Evolutionary conservation across 30 jellyfish, hydroid and myxozoan genomes (phyloP).

Genomic region (Hydra vulgaris): DNA sequence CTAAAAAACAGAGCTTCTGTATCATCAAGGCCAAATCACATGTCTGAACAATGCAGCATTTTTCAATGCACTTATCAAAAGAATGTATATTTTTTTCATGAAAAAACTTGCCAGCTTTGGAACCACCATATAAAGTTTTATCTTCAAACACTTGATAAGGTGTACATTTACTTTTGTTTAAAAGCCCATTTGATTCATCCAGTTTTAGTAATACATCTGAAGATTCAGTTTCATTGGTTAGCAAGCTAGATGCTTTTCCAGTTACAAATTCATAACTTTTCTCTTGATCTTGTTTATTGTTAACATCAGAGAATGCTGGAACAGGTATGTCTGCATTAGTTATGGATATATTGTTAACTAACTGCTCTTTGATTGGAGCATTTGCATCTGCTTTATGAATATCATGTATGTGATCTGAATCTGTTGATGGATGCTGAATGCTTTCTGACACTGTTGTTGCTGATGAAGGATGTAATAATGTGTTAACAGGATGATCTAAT

Average conservation of each 20-base stretch:
- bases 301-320: slow-evolving; percentile 17
- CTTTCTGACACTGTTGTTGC: background rate
- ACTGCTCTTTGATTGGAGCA: background rate
- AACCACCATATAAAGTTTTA: slow-evolving; percentile 62
- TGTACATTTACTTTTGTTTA: slow-evolving; percentile 2
- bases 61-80: slow-evolving; percentile 32
- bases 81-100: slow-evolving; percentile 10
- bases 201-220: background rate
- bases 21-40: slow-evolving; percentile 76
- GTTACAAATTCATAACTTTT: background rate
- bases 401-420: background rate
- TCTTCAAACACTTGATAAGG: slow-evolving; percentile 40
- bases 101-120: slow-evolving; percentile 60
- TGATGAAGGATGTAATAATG: background rate
- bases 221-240: background rate
- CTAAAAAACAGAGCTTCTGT: slow-evolving; percentile 50
- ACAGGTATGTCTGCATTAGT: slow-evolving; percentile 1
- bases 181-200: background rate
- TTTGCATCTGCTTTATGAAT: background rate
- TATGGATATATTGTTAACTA: background rate
- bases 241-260: background rate
- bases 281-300: background rate
- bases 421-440: background rate
- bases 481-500: background rate
- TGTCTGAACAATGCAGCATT: slow-evolving; percentile 40